Evolutionary conservation across 2,797 vertebrate genomes (phyloP).

Genomic region (Alectoris magna): DNA sequence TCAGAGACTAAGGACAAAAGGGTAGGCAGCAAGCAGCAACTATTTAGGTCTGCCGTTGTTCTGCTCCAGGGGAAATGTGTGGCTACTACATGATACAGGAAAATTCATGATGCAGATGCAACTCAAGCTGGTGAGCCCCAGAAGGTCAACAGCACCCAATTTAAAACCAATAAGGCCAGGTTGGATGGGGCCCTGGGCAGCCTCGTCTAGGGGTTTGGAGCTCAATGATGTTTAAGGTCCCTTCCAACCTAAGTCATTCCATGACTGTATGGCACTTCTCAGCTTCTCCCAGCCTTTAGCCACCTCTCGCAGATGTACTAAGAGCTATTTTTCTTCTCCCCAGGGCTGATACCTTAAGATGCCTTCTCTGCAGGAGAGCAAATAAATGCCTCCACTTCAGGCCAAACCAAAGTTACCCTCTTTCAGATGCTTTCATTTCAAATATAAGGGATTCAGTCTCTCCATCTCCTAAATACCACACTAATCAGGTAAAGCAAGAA

Average conservation of each 20-base stretch:
- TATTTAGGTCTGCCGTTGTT: fast-evolving
- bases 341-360: neutral
- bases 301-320: neutral
- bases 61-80: neutral
- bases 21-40: neutral
- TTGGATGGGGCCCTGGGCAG: too few relatives aligned
- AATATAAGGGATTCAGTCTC: neutral
- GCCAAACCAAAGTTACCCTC: neutral
- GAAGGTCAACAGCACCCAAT: neutral
- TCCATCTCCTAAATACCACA: neutral
- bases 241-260: too few relatives aligned
- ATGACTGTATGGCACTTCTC: neutral
- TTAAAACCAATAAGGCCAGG: neutral
- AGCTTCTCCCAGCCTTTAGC: neutral
- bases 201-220: too few relatives aligned
- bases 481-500: neutral
- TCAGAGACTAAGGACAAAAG: neutral
- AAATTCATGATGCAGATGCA: neutral
- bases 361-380: neutral
- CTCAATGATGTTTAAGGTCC: too few relatives aligned
- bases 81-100: neutral
- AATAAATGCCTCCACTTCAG: neutral
- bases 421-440: neutral
- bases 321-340: neutral
- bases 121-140: neutral